phyloP scores from a whole-genome alignment of 2,888 invertebrate genomes.

The Herminia tarsipennalis region DNA sequence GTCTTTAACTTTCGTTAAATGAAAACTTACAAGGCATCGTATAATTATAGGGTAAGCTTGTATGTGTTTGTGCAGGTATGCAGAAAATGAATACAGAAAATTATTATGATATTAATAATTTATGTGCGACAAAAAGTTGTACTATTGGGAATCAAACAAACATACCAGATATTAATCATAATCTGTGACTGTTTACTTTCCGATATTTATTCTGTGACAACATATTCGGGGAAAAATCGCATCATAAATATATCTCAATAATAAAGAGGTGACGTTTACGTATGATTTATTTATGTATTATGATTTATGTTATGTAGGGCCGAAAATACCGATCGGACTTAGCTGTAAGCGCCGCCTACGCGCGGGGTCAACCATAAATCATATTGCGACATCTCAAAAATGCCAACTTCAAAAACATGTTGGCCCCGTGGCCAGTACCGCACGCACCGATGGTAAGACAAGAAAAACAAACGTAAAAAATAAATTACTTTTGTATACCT shows the following conservation, averaged over 20 bases:
- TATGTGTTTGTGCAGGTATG: not conserved
- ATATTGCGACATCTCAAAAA: conserved; percentile 85
- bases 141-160: conserved; percentile 10
- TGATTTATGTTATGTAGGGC: conserved; percentile 76
- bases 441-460: conserved; percentile 81
- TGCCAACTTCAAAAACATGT: conserved; percentile 84
- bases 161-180: conserved; percentile 28
- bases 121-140: not conserved
- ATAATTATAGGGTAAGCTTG: too few species aligned
- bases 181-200: conserved; percentile 32
- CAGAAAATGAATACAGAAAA: not conserved
- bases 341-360: conserved; percentile 79
- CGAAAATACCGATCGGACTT: conserved; percentile 82
- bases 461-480: conserved; percentile 85
- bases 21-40: too few species aligned
- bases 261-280: conserved; percentile 68
- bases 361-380: conserved; percentile 76
- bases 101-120: not conserved
- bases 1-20: not conserved
- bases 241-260: conserved; percentile 62
- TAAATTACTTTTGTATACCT: conserved; percentile 85
- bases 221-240: conserved; percentile 53
- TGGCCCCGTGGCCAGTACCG: conserved; percentile 77
- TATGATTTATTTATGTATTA: conserved; percentile 65
- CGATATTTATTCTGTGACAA: conserved; percentile 39